These are phyloP conservation scores for Rosalia funebris DNA, from an alignment of 2,888 invertebrate genomes.

Conservation along the genomic window DNA sequence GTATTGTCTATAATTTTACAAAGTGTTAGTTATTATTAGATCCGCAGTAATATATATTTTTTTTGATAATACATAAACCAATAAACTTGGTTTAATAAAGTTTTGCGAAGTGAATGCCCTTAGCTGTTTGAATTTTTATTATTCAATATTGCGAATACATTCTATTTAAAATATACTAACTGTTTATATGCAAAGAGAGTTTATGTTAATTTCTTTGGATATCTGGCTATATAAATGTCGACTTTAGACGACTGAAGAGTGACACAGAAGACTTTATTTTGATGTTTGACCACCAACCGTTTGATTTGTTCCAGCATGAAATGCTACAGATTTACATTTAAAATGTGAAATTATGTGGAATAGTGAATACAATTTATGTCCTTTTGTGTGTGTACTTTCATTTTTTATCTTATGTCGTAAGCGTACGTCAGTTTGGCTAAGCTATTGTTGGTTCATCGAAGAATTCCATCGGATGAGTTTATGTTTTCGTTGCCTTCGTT, in stretches of 20 bases:
- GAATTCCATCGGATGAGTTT: too few relatives aligned
- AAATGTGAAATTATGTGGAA: conserved; percentile 46
- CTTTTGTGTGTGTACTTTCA: conserved; percentile 50
- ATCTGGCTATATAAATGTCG: conserved; percentile 44
- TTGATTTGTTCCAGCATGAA: conserved; percentile 36
- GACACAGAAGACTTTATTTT: conserved; percentile 54
- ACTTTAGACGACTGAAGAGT: conserved; percentile 40
- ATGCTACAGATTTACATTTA: conserved; percentile 45
- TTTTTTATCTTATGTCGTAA: conserved; percentile 33
- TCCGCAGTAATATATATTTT: too few relatives aligned
- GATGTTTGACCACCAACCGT: conserved; percentile 51
- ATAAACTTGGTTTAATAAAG: too few relatives aligned
- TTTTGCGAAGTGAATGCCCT: too few relatives aligned
- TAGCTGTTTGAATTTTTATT: background rate
- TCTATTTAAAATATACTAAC: conserved; percentile 34
- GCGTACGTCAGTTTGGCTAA: too few relatives aligned
- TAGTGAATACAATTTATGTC: conserved; percentile 51
- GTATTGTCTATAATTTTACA: too few relatives aligned
- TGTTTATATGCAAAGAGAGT: conserved; percentile 44
- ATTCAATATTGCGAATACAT: conserved; percentile 8
- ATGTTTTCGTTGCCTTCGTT: too few relatives aligned
- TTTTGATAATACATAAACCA: too few relatives aligned
- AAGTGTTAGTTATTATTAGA: too few relatives aligned
- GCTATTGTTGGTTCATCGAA: too few relatives aligned
- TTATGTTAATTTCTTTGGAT: conserved; percentile 39